Base-by-base conservation (phyloP, 2,888 invertebrate genomes). In the Cynaeus angustus region DNA sequence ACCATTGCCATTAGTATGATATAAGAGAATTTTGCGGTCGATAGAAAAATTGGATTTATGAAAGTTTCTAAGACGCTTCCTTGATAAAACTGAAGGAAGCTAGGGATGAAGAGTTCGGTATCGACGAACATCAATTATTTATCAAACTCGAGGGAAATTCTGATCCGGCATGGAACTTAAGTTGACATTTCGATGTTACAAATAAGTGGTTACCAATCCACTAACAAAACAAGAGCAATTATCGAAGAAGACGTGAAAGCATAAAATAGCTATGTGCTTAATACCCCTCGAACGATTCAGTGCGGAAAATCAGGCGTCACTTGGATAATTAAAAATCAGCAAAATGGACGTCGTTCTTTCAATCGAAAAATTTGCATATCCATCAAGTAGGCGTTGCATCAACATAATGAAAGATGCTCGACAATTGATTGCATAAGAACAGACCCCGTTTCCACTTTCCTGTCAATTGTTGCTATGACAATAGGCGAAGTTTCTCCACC, bases 191-290 rank as follows among this genome's bases (percentile, higher is more conserved):
- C n/a, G 37, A 30, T 53, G 64, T 21, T 3, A 21, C 28, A 52
- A 64, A 41, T 53, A 53, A 33, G 28, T 43, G 64, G 52, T 64
- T 48, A 48, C 37, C 61, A 48, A 61, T 61, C 48, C 10, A 13
- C 21, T 37, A 46, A 52, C 50, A 41, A 52, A 62, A 41, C 37
- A 62, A 62, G 9, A 33, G 16, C 64, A 61, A 61, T 61, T 61
- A 61, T 59, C 46, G 8, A 21, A 13, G 43, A 64, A 41, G 38
- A 64, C 50, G 41, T 62, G 64, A 64, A 64, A 64, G 64, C 64
- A 53, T 64, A 52, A 64, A 52, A 14, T 52, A 21, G 41, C 7
- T 21, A 9, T 10, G 38, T 37, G 33, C 9, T 33, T 53, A 12
- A 53, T 53, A 28, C 14, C 48, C 61, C 61, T 30, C 14, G n/a